These are phyloP conservation scores for Tryphoninae sp. DNA, from an alignment of 2,888 invertebrate species.

Conservation along the genomic window DNA sequence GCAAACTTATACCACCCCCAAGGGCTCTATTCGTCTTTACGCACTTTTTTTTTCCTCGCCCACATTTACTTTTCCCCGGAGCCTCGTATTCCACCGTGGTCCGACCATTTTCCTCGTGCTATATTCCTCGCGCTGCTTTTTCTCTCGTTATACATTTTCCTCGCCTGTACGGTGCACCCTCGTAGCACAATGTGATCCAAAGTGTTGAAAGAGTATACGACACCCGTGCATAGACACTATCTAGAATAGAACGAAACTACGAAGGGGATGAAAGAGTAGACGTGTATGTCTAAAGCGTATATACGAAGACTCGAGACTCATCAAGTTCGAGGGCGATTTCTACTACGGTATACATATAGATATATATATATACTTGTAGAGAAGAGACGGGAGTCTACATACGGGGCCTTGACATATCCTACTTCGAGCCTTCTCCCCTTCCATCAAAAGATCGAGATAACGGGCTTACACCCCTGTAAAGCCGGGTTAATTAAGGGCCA, in stretches of 20 bases:
- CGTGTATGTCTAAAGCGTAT: neutral
- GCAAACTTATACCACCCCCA: conserved; percentile 72
- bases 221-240: neutral
- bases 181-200: conserved; percentile 42
- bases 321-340: neutral
- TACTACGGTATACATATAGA: too few species aligned
- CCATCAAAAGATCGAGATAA: conserved; percentile 75
- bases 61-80: conserved; percentile 53
- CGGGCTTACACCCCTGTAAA: conserved; percentile 72
- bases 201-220: conserved; percentile 1
- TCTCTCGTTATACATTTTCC: conserved; percentile 33
- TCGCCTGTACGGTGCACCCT: conserved; percentile 22
- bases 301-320: neutral
- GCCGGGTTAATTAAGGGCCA: conserved; percentile 76
- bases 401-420: conserved; percentile 19
- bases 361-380: too few species aligned
- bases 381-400: neutral
- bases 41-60: conserved; percentile 46
- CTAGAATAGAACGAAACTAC: conserved; percentile 25
- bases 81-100: conserved; percentile 62
- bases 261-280: conserved; percentile 41
- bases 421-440: neutral
- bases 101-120: conserved; percentile 45
- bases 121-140: conserved; percentile 3
- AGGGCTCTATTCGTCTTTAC: conserved; percentile 74